These are phyloP conservation scores for Bathybates hornii DNA, from an alignment of 2,113 vertebrate species.

Conservation along the genomic window DNA sequence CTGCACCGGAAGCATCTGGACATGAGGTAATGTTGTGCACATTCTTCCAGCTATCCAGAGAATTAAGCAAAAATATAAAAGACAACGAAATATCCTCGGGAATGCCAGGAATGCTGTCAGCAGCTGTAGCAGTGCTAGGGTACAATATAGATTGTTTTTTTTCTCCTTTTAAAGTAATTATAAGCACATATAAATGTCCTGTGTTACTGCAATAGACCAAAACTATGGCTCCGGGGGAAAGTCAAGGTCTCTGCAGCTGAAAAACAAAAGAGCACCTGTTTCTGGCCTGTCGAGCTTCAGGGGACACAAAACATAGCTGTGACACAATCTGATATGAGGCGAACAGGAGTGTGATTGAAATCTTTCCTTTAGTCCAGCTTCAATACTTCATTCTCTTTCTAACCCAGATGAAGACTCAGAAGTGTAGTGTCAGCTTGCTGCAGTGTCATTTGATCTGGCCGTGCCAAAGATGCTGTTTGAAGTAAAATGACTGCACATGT, in stretches of 20 bases:
- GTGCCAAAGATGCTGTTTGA: constrained; percentile 7
- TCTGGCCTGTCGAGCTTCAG: constrained; percentile 27
- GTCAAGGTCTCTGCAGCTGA: neutral
- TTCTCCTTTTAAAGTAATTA: constrained; percentile 9
- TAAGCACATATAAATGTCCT: neutral
- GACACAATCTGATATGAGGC: constrained; percentile 22
- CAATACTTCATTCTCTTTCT: neutral
- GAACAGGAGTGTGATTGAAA: neutral
- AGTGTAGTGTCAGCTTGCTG: neutral
- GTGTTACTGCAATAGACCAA: neutral
- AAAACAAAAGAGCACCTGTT: constrained; percentile 56
- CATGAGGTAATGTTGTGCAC: neutral
- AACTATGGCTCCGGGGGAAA: neutral
- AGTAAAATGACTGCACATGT: neutral
- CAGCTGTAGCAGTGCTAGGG: neutral
- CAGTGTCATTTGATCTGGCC: constrained; percentile 12
- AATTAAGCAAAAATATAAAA: neutral
- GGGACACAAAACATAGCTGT: constrained; percentile 21
- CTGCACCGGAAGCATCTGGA: neutral
- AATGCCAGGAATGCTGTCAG: neutral
- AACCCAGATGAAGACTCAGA: neutral
- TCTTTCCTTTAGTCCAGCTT: neutral
- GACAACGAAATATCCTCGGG: neutral
- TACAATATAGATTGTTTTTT: neutral
- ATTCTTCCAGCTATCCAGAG: neutral